phyloP scores from a whole-genome alignment of 2,888 invertebrate genomes.

The Neelides folsomi region DNA sequence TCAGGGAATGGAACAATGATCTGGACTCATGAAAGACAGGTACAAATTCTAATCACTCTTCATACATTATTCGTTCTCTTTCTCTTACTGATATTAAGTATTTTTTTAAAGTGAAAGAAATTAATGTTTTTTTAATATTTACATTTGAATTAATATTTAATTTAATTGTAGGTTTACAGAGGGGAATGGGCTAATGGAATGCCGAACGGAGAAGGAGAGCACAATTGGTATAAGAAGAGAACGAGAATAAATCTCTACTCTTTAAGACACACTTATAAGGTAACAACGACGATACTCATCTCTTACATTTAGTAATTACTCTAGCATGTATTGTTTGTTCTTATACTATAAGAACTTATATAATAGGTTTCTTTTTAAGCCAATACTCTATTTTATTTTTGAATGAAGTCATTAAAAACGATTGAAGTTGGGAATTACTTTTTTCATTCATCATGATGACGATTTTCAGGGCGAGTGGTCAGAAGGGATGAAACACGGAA shows the following conservation, averaged over 20 bases:
- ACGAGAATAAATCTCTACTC: neutral
- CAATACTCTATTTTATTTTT: slow-evolving; percentile 13
- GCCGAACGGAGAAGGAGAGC: slow-evolving; percentile 23
- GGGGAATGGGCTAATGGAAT: slow-evolving; percentile 24
- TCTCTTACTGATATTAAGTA: no score
- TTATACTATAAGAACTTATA: no score
- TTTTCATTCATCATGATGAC: no score
- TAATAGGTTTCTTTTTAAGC: slow-evolving; percentile 18
- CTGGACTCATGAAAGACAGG: slow-evolving; percentile 24
- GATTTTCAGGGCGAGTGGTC: slow-evolving; percentile 13
- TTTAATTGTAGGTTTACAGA: slow-evolving; percentile 18
- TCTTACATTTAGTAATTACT: neutral
- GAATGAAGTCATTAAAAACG: no score
- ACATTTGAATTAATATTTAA: no score
- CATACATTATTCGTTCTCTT: no score
- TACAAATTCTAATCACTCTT: neutral
- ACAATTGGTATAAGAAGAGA: slow-evolving; percentile 25
- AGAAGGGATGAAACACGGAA: slow-evolving; percentile 23
- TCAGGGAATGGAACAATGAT: slow-evolving; percentile 28
- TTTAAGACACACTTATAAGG: slow-evolving; percentile 2
- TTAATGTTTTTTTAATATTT: no score
- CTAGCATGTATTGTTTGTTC: no score
- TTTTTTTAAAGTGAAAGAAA: no score
- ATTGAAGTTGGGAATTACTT: no score
- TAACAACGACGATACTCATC: neutral